A percentile compares a stretch with the other conserved stretches of the same genome.
Conservation (phyloP, 1,140 invertebrate genomes). For the Papilio helenus region DNA sequence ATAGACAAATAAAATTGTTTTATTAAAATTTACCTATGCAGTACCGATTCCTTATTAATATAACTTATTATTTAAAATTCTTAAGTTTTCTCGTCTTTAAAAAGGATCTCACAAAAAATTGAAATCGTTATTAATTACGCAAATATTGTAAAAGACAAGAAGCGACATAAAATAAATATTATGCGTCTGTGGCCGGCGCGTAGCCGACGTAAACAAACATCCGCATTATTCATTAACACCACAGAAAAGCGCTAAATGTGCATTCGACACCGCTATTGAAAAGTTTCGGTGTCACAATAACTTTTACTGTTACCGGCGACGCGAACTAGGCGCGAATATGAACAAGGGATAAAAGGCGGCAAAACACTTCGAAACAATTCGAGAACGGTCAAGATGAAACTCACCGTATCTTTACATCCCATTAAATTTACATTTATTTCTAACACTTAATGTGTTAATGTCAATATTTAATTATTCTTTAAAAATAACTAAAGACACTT, state of each 20-base stretch:
- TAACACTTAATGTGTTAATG: background rate
- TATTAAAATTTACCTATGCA: background rate
- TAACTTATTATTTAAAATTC: background rate
- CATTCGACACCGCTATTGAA: conserved; percentile 41
- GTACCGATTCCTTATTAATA: background rate
- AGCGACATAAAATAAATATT: conserved; percentile 21
- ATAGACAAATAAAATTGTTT: background rate
- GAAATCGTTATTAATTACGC: background rate
- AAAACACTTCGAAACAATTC: conserved; percentile 38
- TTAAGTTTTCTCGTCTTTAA: background rate
- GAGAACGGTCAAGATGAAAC: conserved; percentile 27
- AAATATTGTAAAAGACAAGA: conserved; percentile 12
- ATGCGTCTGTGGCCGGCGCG: conserved; percentile 23
- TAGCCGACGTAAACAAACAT: conserved; percentile 39
- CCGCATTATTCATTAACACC: conserved; percentile 43
- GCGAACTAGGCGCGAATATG: conserved; percentile 28
- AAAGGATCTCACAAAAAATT: background rate
- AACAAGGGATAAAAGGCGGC: conserved; percentile 34
- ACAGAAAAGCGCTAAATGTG: conserved; percentile 34
- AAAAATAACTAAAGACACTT: background rate
- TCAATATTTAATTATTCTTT: background rate
- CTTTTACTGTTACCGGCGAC: conserved; percentile 30
- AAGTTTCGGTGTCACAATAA: conserved; percentile 39
- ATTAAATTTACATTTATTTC: background rate
- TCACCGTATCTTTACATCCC: conserved; percentile 15